Percentiles rank a stretch among this genome's conserved stretches.
phyloP scores from a whole-genome alignment of 2,888 invertebrate genomes.

The Andrena fulva region DNA sequence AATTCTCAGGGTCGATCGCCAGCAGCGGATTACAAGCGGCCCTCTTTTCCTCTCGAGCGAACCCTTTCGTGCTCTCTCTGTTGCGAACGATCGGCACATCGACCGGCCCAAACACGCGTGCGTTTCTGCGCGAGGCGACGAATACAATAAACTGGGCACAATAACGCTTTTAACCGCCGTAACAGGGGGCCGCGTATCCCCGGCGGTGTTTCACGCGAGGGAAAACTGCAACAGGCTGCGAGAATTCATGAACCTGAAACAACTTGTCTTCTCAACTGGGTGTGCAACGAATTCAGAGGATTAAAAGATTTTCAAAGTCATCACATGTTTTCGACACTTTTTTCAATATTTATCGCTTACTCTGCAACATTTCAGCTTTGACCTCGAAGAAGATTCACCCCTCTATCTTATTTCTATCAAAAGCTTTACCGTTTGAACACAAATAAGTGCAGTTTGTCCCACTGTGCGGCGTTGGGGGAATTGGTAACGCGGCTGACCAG shows the following conservation, averaged over 20 bases:
- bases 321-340: background rate
- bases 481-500: no score
- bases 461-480: no score
- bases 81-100: constrained; percentile 61
- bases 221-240: background rate
- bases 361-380: no score
- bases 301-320: no score
- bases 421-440: no score
- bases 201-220: background rate
- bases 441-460: no score
- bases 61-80: constrained; percentile 56
- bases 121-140: constrained; percentile 41
- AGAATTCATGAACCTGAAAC: constrained; percentile 1
- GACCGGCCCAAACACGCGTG: constrained; percentile 34
- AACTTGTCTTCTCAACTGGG: background rate
- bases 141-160: constrained; percentile 35
- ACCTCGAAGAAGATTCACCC: no score
- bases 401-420: no score
- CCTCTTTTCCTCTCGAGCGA: constrained; percentile 49
- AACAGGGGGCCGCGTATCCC: background rate
- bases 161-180: constrained; percentile 22
- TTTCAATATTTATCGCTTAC: no score
- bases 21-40: constrained; percentile 48
- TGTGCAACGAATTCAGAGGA: background rate
- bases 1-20: constrained; percentile 60